These are phyloP conservation scores for Drosophila lini DNA, from an alignment of 1,140 invertebrate genomes.

Conservation along the genomic window DNA sequence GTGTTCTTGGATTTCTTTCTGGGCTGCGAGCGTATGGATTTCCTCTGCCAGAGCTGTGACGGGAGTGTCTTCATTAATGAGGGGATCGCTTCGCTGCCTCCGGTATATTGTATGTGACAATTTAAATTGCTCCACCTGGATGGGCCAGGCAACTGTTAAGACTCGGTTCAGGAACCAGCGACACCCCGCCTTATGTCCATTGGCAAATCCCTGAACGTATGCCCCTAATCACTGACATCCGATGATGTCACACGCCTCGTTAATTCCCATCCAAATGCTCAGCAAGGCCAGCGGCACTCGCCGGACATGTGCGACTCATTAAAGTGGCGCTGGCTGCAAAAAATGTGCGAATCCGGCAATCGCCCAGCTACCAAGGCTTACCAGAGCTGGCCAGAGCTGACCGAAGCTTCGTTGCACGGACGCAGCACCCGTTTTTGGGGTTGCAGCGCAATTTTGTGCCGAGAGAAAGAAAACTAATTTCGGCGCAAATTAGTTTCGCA, in stretches of 20 bases:
- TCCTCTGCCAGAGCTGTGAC: conserved; percentile 26
- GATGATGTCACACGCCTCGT: conserved; percentile 62
- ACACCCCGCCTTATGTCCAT: conserved; percentile 2
- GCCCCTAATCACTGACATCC: conserved; percentile 65
- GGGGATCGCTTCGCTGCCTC: conserved; percentile 47
- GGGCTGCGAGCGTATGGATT: conserved; percentile 49
- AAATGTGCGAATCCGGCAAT: conserved; percentile 51
- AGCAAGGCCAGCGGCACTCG: conserved; percentile 53
- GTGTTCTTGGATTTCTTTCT: conserved; percentile 47
- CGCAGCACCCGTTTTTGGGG: conserved; percentile 40
- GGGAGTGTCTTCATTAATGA: conserved; percentile 72
- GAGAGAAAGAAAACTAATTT: conserved; percentile 80
- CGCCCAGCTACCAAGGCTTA: conserved; percentile 7
- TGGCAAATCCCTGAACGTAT: conserved; percentile 53
- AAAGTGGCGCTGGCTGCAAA: conserved; percentile 52
- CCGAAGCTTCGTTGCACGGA: conserved; percentile 14
- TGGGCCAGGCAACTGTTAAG: conserved; percentile 9
- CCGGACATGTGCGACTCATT: conserved; percentile 76
- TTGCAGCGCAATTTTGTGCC: conserved; percentile 64
- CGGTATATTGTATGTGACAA: conserved; percentile 27
- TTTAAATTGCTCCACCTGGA: conserved; percentile 24
- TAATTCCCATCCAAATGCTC: conserved; percentile 48
- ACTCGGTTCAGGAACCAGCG: not conserved
- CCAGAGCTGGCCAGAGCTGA: conserved; percentile 19
- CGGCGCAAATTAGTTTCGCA: conserved; percentile 82